Base-by-base conservation (phyloP, 2,113 vertebrate genomes). In the Neodontobutis hainanensis region DNA sequence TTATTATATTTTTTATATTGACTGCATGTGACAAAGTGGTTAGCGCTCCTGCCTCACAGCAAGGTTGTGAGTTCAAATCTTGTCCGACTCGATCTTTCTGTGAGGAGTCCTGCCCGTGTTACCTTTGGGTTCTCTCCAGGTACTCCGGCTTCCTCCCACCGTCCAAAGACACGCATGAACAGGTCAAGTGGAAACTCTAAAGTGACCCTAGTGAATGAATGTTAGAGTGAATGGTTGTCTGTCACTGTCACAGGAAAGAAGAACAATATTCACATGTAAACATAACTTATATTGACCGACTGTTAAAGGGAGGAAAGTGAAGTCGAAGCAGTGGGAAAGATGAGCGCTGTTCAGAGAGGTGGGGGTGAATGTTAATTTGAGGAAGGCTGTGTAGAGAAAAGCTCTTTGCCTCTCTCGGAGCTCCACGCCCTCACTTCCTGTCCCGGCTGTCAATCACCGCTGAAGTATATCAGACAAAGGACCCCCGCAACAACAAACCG, bases 321-420 rank as follows among this genome's bases (percentile, higher is more conserved):
- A 77, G 64, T 9, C 47, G 65, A 57, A 58, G 45, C 67, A 73
- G 66, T 40, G 47, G 68, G 62, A 68, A 74, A 75, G 77, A 77
- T 12, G 19, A 76, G 67, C 75, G 64, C 82, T 75, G 84, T 84
- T 82, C 77, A 65, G 68, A 80, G 82, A 68, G 63, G 55, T 75
- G 56, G 81, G 80, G 69, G 68, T 80, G 86, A 87, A 87, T 88
- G 77, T 78, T 87, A 85, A 89, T 85, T 72, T 69, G 78, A 80
- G 75, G 77, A 73, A 83, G 77, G 80, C 71, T 59, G 80, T 50
- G 9, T 11, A 40, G 63, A 85, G 71, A 87, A 82, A 84, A 72
- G 77, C 82, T 80, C 69, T 83, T 78, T 82, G 78, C 73, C 76
- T 60, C 60, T 83, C 65, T 84, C 19, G 1, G 65, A 84, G 66